These are phyloP conservation scores for Dinocampus coccinellae DNA, from an alignment of 2,888 invertebrate species.

Conservation along the genomic window DNA sequence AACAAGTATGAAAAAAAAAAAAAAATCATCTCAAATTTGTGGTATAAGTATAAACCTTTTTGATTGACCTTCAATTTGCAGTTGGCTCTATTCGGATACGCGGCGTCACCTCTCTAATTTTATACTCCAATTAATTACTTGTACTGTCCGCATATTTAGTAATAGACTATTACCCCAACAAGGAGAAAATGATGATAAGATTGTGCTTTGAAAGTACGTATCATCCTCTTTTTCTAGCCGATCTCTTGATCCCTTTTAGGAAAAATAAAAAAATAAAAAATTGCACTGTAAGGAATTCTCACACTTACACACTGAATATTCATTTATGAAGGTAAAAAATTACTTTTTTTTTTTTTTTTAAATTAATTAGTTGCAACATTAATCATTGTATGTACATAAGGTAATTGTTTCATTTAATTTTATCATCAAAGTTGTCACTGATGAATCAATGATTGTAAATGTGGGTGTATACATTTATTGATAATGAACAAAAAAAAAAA, in stretches of 20 bases:
- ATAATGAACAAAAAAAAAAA: neutral
- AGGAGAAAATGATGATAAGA: conserved; percentile 33
- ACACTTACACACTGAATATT: conserved; percentile 21
- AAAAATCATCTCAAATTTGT: conserved; percentile 11
- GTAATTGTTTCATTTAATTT: conserved; percentile 50
- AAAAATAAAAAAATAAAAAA: conserved; percentile 21
- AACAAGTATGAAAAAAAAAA: conserved; percentile 3
- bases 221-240: conserved; percentile 40
- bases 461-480: conserved; percentile 15
- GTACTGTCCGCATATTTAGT: conserved; percentile 35
- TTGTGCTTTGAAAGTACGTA: conserved; percentile 42
- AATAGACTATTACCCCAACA: conserved; percentile 33
- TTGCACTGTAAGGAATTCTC: conserved; percentile 48
- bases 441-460: conserved; percentile 50
- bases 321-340: conserved; percentile 46
- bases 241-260: conserved; percentile 40
- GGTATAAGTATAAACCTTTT: conserved; percentile 37
- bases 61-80: conserved; percentile 35
- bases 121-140: conserved; percentile 23
- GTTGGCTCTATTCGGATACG: conserved; percentile 34
- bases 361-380: conserved; percentile 45
- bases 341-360: too few species aligned
- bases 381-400: conserved; percentile 59
- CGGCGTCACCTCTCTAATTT: conserved; percentile 28
- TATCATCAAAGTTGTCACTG: conserved; percentile 50